phyloP scores from a whole-genome alignment of 2,113 vertebrate genomes.

The Atlantisia rogersi region DNA sequence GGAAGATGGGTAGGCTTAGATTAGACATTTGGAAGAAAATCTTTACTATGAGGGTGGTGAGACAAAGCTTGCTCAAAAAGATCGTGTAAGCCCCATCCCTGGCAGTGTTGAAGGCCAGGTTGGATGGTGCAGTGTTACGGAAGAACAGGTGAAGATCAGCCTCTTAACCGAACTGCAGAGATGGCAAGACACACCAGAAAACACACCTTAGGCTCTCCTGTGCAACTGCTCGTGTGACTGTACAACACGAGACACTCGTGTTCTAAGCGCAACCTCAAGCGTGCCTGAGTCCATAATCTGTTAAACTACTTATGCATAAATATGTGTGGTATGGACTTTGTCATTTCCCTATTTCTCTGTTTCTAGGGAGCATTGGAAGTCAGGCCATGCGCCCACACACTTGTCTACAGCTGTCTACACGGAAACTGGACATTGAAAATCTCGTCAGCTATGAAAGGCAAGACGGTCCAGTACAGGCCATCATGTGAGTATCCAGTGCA shows the following conservation, averaged over 20 bases:
- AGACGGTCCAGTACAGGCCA: background rate
- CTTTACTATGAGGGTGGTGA: too few relatives aligned
- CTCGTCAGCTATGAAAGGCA: slow-evolving; percentile 53
- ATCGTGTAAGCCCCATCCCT: too few relatives aligned
- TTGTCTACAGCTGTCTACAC: background rate
- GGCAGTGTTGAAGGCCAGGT: too few relatives aligned
- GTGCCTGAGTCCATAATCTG: background rate
- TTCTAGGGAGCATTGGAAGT: background rate
- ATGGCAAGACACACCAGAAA: background rate
- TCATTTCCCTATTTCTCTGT: background rate
- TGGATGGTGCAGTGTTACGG: background rate
- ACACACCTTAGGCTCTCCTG: background rate
- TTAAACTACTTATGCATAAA: background rate
- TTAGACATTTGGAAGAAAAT: too few relatives aligned
- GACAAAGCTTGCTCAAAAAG: too few relatives aligned
- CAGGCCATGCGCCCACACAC: background rate
- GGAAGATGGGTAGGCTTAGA: too few relatives aligned
- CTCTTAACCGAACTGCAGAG: background rate
- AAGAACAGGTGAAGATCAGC: background rate
- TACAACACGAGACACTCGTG: background rate
- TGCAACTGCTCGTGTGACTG: background rate
- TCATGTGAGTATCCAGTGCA: slow-evolving; percentile 58
- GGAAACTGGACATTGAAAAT: background rate
- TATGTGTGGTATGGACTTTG: background rate
- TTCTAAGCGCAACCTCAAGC: background rate